phyloP scores from a whole-genome alignment of 2,888 invertebrate species.

The Thereva nobilitata region DNA sequence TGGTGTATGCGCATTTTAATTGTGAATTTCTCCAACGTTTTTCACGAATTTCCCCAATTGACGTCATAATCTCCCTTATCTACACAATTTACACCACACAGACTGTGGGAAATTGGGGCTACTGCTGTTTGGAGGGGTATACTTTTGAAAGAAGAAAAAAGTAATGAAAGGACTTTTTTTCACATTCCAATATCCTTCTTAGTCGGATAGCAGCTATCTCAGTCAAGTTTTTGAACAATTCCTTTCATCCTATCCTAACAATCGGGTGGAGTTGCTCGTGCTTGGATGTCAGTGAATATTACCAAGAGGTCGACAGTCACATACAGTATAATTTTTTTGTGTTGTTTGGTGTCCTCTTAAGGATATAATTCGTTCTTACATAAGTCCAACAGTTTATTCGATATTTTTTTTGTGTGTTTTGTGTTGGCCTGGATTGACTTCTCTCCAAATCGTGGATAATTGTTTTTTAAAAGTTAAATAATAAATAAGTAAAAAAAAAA shows the following conservation, averaged over 20 bases:
- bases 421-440: background rate
- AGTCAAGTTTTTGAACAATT: slow-evolving; percentile 18
- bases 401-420: background rate
- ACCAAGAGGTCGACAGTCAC: slow-evolving; percentile 23
- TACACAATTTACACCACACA: background rate
- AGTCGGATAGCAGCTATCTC: slow-evolving; percentile 16
- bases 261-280: slow-evolving; percentile 31
- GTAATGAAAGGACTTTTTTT: background rate
- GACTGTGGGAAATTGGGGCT: slow-evolving; percentile 1
- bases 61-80: slow-evolving; percentile 27
- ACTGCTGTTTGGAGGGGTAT: no score
- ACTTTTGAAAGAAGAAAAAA: no score
- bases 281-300: slow-evolving; percentile 25
- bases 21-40: slow-evolving; percentile 10
- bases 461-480: no score
- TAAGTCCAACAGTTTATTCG: slow-evolving; percentile 12
- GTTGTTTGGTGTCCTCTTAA: background rate
- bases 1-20: background rate
- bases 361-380: slow-evolving; percentile 31
- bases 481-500: no score
- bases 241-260: slow-evolving; percentile 32
- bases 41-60: slow-evolving; percentile 14
- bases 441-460: no score
- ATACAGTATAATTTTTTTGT: background rate
- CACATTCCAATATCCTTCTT: slow-evolving; percentile 19